Percentiles rank a stretch among this genome's conserved stretches.
phyloP scores from a whole-genome alignment of 2,113 vertebrate genomes.

The Etheostoma cragini region DNA sequence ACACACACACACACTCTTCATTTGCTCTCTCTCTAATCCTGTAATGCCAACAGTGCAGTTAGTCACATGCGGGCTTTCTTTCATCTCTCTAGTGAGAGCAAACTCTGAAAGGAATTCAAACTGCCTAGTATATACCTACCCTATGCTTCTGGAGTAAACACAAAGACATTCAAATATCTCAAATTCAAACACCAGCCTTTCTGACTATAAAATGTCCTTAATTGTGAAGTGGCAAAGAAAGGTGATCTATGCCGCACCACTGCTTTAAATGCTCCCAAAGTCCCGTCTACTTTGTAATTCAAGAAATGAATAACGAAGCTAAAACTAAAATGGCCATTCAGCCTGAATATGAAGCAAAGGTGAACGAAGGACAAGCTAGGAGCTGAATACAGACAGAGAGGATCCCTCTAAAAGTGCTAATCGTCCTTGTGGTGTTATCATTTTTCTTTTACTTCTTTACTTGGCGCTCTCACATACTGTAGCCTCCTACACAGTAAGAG shows the following conservation, averaged over 20 bases:
- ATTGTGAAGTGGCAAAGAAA: conserved; percentile 15
- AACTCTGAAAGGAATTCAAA: conserved; percentile 59
- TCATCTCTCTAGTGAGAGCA: conserved; percentile 58
- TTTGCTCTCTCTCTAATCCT: conserved; percentile 61
- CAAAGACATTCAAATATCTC: conserved; percentile 32
- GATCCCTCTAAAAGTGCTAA: conserved; percentile 24
- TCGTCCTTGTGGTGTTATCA: neutral
- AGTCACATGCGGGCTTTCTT: conserved; percentile 72
- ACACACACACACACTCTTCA: conserved; percentile 24
- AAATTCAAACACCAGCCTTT: conserved; percentile 18
- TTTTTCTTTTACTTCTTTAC: conserved; percentile 14
- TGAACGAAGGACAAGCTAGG: conserved; percentile 22
- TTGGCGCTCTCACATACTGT: neutral
- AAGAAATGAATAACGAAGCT: conserved; percentile 35
- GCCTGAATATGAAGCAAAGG: conserved; percentile 23
- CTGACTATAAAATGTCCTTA: conserved; percentile 13
- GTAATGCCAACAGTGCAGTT: conserved; percentile 70
- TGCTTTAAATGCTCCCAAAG: conserved; percentile 13
- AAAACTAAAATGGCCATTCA: conserved; percentile 48
- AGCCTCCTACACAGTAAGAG: conserved; percentile 25
- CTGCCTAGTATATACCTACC: conserved; percentile 30
- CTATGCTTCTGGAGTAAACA: conserved; percentile 22
- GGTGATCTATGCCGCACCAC: neutral
- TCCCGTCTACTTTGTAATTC: conserved; percentile 28
- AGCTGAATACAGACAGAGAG: conserved; percentile 22